These are phyloP conservation scores for Thysanoteuthis rhombus DNA, from an alignment of 2,888 invertebrate genomes.

Conservation along the genomic window DNA sequence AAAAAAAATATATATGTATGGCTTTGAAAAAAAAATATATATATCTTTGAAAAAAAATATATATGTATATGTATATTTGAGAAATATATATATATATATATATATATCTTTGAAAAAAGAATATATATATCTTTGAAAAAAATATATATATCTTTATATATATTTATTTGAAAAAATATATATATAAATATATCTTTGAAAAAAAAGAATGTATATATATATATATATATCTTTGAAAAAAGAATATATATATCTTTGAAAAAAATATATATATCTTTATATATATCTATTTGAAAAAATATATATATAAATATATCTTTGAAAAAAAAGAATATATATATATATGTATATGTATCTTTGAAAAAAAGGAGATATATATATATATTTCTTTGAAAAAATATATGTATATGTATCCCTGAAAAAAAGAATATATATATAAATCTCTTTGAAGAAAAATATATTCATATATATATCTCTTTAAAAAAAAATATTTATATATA, in stretches of 20 bases:
- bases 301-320: background rate
- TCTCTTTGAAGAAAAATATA: too few species aligned
- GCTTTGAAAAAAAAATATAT: background rate
- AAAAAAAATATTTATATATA: too few species aligned
- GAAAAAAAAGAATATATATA: too few species aligned
- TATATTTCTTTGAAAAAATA: too few species aligned
- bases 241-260: background rate
- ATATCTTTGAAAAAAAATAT: background rate
- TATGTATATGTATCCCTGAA: too few species aligned
- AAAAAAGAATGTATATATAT: too few species aligned
- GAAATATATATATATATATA: background rate
- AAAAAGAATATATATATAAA: too few species aligned
- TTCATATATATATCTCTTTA: too few species aligned
- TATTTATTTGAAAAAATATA: too few species aligned
- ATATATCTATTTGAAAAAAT: background rate
- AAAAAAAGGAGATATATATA: background rate
- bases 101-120: too few species aligned
- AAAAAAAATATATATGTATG: background rate
- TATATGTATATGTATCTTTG: background rate
- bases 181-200: too few species aligned
- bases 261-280: background rate
- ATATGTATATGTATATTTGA: background rate
- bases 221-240: background rate
- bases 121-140: background rate
- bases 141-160: background rate